Evolutionary conservation across 2,113 vertebrate species (phyloP), one percentile per base, ranked within the genome.

Genomic region (Oncorhynchus keta): DNA sequence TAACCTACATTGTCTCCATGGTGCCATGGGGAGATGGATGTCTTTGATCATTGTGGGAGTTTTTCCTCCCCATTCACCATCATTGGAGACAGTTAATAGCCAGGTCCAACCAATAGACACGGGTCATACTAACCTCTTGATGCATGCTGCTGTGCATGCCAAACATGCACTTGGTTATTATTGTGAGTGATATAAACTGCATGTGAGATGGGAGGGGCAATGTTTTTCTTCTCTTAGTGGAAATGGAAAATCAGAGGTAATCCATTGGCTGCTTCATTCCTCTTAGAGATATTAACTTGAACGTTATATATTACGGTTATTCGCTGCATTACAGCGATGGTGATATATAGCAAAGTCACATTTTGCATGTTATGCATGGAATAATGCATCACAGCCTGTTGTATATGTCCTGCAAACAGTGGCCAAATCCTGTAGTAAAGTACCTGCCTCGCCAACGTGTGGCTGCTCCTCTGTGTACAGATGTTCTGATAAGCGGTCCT

Each of bases 401-500:
- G 9, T 45, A 45, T 45, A 1, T 45, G 16, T 18, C 51, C 51
- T 18, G 12, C 51, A 18, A 5, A 55, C 51, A 55, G 14, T 18
- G 51, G 51, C 5, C 51, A 18, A 18, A 55, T 4, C 51, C 51
- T 18, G 51, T 18, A 55, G 51, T 18, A 16, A 66, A 18, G 26
- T 45, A 39, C 30, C 59, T 66, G 61, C 71, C n/a, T 3, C 75
- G 79, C 69, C 71, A 80, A 79, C 88, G 88, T 81, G 80, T 81
- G 85, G 78, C 82, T 30, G 48, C 87, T 78, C 86, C 86, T 81
- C 28, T 76, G 85, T 83, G 89, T 91, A 68, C 91, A 94, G 92
- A 91, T 94, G 93, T 92, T 92, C 72, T 16, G 22, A 83, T 91
- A 89, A 92, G 83, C 83, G 74, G 79, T 89, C 83, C 82, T 89